A percentile compares a stretch with the other conserved stretches of the same genome.
These are phyloP conservation scores for Pseudocheirus occidentalis DNA, from an alignment of 2,797 vertebrate species.

Conservation along the genomic window DNA sequence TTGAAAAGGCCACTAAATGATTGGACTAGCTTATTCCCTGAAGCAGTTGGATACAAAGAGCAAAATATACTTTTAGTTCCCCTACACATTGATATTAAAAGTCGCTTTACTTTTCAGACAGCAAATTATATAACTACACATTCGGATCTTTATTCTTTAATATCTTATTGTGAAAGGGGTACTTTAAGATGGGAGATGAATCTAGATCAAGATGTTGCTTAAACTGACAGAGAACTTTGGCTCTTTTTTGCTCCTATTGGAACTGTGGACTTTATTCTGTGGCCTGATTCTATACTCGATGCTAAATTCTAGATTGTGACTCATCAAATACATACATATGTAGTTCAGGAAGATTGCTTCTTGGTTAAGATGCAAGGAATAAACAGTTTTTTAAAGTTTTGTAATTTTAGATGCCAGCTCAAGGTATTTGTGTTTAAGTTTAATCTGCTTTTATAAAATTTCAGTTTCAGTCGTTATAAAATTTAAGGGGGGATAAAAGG, in stretches of 20 bases:
- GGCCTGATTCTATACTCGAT: slow-evolving; percentile 38
- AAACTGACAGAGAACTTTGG: slow-evolving; percentile 15
- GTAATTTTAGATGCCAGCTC: slow-evolving; percentile 36
- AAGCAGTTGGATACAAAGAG: neutral
- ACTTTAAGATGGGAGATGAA: slow-evolving; percentile 47
- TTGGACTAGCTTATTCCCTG: neutral
- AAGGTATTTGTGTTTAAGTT: slow-evolving; percentile 41
- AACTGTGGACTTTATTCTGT: slow-evolving; percentile 35
- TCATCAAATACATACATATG: slow-evolving; percentile 3
- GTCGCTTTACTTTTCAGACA: neutral
- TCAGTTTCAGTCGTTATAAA: slow-evolving; percentile 31
- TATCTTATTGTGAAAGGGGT: slow-evolving; percentile 19
- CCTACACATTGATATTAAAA: neutral
- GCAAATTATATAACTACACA: neutral
- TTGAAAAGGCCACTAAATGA: neutral
- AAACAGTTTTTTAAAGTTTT: slow-evolving; percentile 46
- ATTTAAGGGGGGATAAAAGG: slow-evolving; percentile 25
- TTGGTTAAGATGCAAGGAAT: slow-evolving; percentile 21
- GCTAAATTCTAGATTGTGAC: slow-evolving; percentile 4
- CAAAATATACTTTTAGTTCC: neutral
- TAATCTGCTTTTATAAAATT: slow-evolving; percentile 57
- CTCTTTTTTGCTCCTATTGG: slow-evolving; percentile 10
- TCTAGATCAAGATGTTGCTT: slow-evolving; percentile 55
- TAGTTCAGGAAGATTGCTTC: slow-evolving; percentile 33
- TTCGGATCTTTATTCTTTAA: neutral